Base-by-base conservation (phyloP, 2,888 invertebrate genomes). In the Drosophila neutralis region DNA sequence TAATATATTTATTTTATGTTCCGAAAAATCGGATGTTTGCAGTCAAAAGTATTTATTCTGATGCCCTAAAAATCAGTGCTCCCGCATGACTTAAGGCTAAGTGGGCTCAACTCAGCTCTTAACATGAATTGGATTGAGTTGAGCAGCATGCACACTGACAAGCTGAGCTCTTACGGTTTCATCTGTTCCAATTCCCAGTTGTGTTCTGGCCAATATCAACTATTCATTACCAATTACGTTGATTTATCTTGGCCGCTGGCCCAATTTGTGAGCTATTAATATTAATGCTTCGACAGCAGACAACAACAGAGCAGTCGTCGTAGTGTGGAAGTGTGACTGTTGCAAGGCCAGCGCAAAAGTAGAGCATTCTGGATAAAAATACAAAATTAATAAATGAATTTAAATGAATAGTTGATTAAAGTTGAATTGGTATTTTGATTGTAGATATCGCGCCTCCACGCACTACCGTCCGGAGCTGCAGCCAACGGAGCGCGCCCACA, bases 381-480 rank as follows among this genome's bases (percentile, higher is more conserved):
- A 53, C 18, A 5, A 36, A 35, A 48, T 61, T 38, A 49, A 51
- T 24, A 40, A 56, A 24, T 29, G 5, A 10, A 53, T 48, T 52
- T 8, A 27, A 18, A 1, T 18, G 18, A 69, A 35, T 8, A 51
- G 69, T 7, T 52, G 35, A 51, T 45, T 69, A 38, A 59, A 5
- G 18, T 70, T 29, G n/a, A 48, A 57, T 31, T 29, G 60, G 69
- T 73, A 52, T 7, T 45, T 66, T 29, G 18, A 0, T 69, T 79
- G 5, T 91, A 95, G 97, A 91, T 98, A 98, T 92, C 95, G 98
- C 63, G 98, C 99, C 51, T 98, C 98, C 33, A 98, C 98, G 0
- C 98, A 98, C 92, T 98, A 98, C 94, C 95, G 98, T 89, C 98
- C 98, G 29, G 98, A 98, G 92, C 94, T 98, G 63, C 96, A 97